A percentile compares a stretch with the other conserved stretches of the same genome.
Conservation (phyloP, 2,888 invertebrate species). For the Prostheceraeus crozeri region DNA sequence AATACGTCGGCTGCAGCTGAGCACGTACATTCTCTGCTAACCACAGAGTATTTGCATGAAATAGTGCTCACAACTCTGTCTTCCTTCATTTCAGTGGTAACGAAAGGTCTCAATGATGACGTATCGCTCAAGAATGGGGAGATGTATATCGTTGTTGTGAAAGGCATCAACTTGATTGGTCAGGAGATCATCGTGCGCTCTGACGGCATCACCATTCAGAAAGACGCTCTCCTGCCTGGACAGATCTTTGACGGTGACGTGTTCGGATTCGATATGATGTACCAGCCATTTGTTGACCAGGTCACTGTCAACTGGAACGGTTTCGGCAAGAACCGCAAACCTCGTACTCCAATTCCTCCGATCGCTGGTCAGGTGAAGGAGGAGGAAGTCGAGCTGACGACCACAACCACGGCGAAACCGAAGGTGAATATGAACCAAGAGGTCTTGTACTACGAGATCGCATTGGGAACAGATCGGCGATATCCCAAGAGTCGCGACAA, state of each 20-base stretch:
- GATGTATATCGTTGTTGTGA: conserved; percentile 43
- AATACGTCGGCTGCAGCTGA: no score
- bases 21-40: no score
- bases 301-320: conserved; percentile 46
- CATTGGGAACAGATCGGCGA: conserved; percentile 44
- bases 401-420: no score
- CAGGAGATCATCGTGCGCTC: conserved; percentile 44
- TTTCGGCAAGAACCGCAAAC: no score
- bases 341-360: no score
- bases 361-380: no score
- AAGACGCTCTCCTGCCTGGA: conserved; percentile 45
- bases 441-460: conserved; percentile 44
- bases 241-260: conserved; percentile 44
- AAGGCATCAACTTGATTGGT: conserved; percentile 44
- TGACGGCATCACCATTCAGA: conserved; percentile 44
- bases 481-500: conserved; percentile 44
- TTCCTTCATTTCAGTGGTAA: no score
- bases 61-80: no score
- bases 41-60: no score
- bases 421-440: no score
- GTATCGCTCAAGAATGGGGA: conserved; percentile 44
- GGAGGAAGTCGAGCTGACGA: no score
- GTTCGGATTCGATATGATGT: conserved; percentile 43
- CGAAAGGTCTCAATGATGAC: no score
- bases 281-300: conserved; percentile 41